Evolutionary conservation across 2,113 vertebrate genomes (phyloP), one percentile per base, ranked within the genome.

Genomic region (Ranitomeya imitator): DNA sequence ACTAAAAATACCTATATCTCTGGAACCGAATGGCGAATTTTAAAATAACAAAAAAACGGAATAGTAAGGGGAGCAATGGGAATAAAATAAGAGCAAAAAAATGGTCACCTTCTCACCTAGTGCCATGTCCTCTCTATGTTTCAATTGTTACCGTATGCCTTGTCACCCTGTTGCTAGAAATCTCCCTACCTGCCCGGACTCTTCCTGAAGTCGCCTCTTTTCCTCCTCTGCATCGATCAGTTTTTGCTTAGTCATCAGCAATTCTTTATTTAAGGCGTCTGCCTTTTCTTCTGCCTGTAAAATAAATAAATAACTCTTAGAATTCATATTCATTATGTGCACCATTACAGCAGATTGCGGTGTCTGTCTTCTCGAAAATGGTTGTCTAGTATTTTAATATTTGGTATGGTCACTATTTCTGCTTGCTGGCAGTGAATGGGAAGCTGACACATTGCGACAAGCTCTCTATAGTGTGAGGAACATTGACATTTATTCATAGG

Each of bases 201-300:
- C 98, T 61, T 98, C 97, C 91, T 98, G 97, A 77, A 99, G 92
- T 78, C 98, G 94, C 31, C 97, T 95, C 91, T 99, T 99, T 91
- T 99, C 98, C 12, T 99, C 98, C 90, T 99, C 98, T 0, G 98
- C 97, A 83, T 99, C 98, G 61, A 99, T 97, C 91, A 99, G 85
- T 90, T 99, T 99, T 94, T 99, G 98, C 92, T 99, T 99, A 92
- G 98, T 99, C 96, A 99, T 97, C 79, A 99, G 95, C 86, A 99
- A 92, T 90, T 99, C 98, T 93, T 99, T 99, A 92, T 99, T 99
- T 85, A 99, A 93, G 10, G 98, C 97, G 31, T 99, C 98, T 23
- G 97, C 95, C 92, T 99, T 99, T 85, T 99, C 98, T 91, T 99
- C 98, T 0, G 98, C 97, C 98, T 99, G 90, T n/a, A 93, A 91